These are phyloP conservation scores for Coreius guichenoti DNA, from an alignment of 2,797 vertebrate species.

Conservation along the genomic window DNA sequence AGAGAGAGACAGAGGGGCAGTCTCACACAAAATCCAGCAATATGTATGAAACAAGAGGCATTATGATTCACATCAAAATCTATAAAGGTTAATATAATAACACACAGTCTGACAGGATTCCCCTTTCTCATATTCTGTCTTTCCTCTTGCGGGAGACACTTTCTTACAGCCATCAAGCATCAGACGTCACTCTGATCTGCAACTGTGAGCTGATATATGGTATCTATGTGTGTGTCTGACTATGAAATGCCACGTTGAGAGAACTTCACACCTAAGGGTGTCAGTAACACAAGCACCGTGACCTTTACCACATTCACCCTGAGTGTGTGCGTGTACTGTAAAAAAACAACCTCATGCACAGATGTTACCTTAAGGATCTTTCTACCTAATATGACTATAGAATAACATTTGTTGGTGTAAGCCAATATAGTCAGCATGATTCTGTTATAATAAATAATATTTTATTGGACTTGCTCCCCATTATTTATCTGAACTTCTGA, in stretches of 20 bases:
- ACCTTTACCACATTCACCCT: constrained; percentile 25
- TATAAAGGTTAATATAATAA: constrained; percentile 12
- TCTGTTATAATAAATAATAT: not conserved
- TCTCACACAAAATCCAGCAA: not conserved
- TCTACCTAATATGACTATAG: not conserved
- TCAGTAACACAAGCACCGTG: constrained; percentile 39
- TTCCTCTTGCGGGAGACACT: constrained; percentile 1
- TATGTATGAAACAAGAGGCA: not conserved
- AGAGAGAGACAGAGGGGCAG: not conserved
- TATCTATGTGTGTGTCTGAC: constrained; percentile 8
- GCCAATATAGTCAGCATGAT: not conserved
- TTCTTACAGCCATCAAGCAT: constrained; percentile 7
- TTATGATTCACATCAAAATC: constrained; percentile 11
- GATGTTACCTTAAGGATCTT: not conserved
- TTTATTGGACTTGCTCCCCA: not conserved
- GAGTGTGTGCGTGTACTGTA: not conserved
- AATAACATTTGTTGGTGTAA: not conserved
- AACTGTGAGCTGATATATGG: constrained; percentile 26
- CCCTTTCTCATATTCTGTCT: not conserved
- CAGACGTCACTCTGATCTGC: constrained; percentile 22
- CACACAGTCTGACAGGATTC: not conserved
- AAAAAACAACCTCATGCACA: not conserved
- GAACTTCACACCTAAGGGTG: constrained; percentile 42
- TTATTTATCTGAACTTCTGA: too few relatives aligned
- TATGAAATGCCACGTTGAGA: constrained; percentile 29